Percentiles rank a stretch among this genome's conserved stretches.
phyloP scores from a whole-genome alignment of 2,888 invertebrate genomes.

The Erebia ligea region DNA sequence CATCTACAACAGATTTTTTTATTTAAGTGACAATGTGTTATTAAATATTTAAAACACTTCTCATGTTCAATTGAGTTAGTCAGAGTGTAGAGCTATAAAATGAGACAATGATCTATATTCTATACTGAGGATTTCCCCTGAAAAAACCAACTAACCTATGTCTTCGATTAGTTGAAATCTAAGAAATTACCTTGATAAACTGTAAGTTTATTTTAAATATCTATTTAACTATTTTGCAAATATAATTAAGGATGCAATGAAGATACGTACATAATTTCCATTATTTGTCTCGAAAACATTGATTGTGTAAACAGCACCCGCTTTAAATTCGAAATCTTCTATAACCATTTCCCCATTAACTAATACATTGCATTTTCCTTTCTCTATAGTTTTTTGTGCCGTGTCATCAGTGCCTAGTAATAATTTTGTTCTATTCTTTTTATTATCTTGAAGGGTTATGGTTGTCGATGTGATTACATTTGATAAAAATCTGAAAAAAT shows the following conservation, averaged over 20 bases:
- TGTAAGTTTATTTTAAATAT: too few species aligned
- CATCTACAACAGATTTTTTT: slow-evolving; percentile 49
- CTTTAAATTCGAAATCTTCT: slow-evolving; percentile 63
- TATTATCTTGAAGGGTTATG: slow-evolving; percentile 54
- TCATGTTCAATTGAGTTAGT: neutral
- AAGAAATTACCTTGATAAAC: neutral
- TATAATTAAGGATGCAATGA: neutral
- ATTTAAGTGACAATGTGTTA: neutral
- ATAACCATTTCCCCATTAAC: slow-evolving; percentile 59
- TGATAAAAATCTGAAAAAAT: slow-evolving; percentile 66
- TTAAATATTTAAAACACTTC: neutral
- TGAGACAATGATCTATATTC: neutral
- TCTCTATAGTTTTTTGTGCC: slow-evolving; percentile 54
- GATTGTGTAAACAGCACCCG: slow-evolving; percentile 87
- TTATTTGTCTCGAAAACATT: slow-evolving; percentile 66
- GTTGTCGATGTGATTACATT: slow-evolving; percentile 53
- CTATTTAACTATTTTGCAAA: too few species aligned
- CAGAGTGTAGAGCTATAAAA: neutral
- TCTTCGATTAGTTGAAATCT: neutral
- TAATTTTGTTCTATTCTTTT: slow-evolving; percentile 56
- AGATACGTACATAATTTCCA: slow-evolving; percentile 61
- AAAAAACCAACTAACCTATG: neutral
- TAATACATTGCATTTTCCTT: slow-evolving; percentile 65
- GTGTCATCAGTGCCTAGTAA: slow-evolving; percentile 52
- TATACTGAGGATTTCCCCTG: neutral